These are phyloP conservation scores for Leguminivora glycinivorella DNA, from an alignment of 1,140 invertebrate genomes.

Conservation along the genomic window DNA sequence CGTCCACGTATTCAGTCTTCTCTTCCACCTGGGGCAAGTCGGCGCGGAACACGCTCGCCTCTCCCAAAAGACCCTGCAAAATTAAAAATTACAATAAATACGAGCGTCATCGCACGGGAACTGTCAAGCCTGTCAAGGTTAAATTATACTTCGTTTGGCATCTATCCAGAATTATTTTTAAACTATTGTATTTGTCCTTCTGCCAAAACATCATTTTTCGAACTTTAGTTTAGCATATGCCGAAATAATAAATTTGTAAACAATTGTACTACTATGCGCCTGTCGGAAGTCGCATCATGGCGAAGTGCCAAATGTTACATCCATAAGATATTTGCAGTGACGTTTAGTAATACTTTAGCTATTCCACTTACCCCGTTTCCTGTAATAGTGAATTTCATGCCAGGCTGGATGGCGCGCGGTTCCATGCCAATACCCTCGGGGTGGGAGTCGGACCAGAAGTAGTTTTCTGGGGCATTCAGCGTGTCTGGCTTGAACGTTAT, in stretches of 20 bases:
- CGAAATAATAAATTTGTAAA: conserved; percentile 14
- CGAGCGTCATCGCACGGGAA: conserved; percentile 29
- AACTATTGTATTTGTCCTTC: conserved; percentile 47
- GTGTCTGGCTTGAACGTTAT: conserved; percentile 86
- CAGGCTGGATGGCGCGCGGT: conserved; percentile 82
- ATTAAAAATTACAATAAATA: conserved; percentile 41
- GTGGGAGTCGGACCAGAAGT: conserved; percentile 89
- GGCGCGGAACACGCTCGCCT: conserved; percentile 82
- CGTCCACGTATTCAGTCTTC: conserved; percentile 79
- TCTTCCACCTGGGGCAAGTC: conserved; percentile 83
- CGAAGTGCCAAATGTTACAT: conserved; percentile 14
- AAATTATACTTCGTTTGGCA: conserved; percentile 37
- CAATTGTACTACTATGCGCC: neutral
- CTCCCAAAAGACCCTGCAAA: conserved; percentile 78
- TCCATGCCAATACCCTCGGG: conserved; percentile 86
- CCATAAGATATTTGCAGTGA: neutral
- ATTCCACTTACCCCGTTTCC: conserved; percentile 74
- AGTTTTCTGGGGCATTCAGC: conserved; percentile 83
- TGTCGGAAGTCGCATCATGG: conserved; percentile 8
- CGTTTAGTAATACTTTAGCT: neutral
- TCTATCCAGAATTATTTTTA: conserved; percentile 37
- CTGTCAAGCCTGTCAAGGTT: conserved; percentile 45
- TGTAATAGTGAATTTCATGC: conserved; percentile 83
- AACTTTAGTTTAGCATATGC: neutral
- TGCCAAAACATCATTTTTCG: conserved; percentile 43